Conservation (phyloP, 2,797 vertebrate genomes). For the Chaetophractus vellerosus region DNA sequence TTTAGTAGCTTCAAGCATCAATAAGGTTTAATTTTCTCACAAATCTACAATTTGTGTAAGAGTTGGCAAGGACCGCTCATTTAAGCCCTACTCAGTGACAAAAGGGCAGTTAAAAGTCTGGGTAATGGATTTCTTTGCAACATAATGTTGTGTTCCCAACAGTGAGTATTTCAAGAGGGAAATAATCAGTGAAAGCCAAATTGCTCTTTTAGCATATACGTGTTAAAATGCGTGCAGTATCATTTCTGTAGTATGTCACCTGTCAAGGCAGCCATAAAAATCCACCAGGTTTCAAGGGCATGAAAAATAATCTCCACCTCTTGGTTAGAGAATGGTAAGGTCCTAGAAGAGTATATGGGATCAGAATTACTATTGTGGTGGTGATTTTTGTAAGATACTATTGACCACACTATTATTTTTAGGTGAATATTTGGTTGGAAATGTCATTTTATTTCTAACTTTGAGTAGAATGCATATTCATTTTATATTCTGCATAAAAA, state of each 20-base stretch:
- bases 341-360: background rate
- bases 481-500: conserved; percentile 12
- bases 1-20: background rate
- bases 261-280: background rate
- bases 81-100: background rate
- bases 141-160: background rate
- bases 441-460: too few relatives aligned
- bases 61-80: background rate
- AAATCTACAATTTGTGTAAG: background rate
- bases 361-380: background rate
- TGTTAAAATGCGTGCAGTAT: background rate
- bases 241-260: background rate
- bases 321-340: background rate
- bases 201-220: background rate
- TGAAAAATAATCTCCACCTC: background rate
- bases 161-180: background rate
- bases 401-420: background rate
- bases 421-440: background rate
- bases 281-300: background rate
- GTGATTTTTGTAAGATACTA: background rate
- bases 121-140: background rate
- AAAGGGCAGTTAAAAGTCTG: background rate
- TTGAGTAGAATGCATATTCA: too few relatives aligned
- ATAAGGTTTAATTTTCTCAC: background rate
- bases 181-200: background rate